Conservation (phyloP, 92 coral and sea anemone genomes). For the Porites rus region DNA sequence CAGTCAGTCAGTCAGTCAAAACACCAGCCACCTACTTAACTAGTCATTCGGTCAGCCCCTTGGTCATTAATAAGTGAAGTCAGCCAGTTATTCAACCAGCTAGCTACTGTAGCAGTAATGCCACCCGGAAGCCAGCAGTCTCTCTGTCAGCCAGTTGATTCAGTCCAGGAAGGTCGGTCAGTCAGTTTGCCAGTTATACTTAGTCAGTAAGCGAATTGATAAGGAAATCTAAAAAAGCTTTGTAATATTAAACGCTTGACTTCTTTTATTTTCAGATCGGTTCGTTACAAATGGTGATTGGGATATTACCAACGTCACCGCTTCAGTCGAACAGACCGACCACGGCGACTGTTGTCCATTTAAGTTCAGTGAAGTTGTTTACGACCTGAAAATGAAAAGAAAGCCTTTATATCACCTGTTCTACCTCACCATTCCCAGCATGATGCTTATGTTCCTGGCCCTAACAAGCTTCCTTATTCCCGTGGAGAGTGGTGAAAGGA, state of each 20-base stretch:
- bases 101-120: neutral
- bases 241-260: neutral
- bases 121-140: neutral
- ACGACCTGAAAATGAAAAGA: slow-evolving; percentile 55
- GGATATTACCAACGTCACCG: slow-evolving; percentile 25
- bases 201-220: neutral
- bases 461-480: slow-evolving; percentile 79
- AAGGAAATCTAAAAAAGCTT: neutral
- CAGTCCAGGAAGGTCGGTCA: neutral
- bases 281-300: slow-evolving; percentile 75
- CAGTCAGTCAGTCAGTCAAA: neutral
- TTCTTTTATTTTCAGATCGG: slow-evolving; percentile 43
- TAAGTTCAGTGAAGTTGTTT: slow-evolving; percentile 57
- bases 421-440: slow-evolving; percentile 77
- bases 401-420: slow-evolving; percentile 68
- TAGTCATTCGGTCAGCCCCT: neutral
- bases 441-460: slow-evolving; percentile 60
- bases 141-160: neutral
- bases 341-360: slow-evolving; percentile 79
- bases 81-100: neutral
- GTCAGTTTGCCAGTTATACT: neutral
- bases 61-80: neutral
- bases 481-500: slow-evolving; percentile 90
- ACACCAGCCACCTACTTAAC: neutral
- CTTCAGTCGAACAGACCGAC: slow-evolving; percentile 4